Percentiles rank a stretch among this genome's conserved stretches.
Evolutionary conservation across 2,888 invertebrate species (phyloP).

Genomic region (Ametastegia equiseti): DNA sequence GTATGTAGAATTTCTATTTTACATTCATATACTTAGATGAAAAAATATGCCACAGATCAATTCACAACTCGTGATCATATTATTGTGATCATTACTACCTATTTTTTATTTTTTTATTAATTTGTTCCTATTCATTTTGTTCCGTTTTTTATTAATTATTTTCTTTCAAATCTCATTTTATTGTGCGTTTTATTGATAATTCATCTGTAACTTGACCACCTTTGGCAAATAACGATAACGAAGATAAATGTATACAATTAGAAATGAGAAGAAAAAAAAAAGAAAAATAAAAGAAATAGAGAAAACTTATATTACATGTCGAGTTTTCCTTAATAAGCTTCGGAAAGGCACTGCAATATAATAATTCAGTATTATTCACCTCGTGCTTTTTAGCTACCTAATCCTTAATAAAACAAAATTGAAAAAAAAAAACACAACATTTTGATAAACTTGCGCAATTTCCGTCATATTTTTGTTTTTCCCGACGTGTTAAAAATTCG

Average conservation of each 20-base stretch:
- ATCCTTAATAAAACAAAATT: neutral
- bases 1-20: neutral
- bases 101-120: neutral
- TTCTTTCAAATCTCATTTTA: too few species aligned
- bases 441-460: neutral
- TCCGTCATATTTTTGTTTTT: neutral
- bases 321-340: neutral
- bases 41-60: slow-evolving; percentile 5
- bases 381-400: neutral
- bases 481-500: neutral
- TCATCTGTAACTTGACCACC: neutral
- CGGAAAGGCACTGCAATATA: neutral
- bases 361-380: neutral
- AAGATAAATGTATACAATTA: neutral
- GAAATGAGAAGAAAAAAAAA: neutral
- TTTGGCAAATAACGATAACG: neutral
- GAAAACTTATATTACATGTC: too few species aligned
- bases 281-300: neutral
- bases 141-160: too few species aligned
- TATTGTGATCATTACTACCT: too few species aligned
- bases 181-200: neutral
- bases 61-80: neutral
- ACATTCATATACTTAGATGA: neutral
- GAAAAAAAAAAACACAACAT: too few species aligned
- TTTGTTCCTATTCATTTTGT: neutral